These are phyloP conservation scores for Plectrocnemia conspersa DNA, from an alignment of 1,140 invertebrate genomes.

Conservation along the genomic window DNA sequence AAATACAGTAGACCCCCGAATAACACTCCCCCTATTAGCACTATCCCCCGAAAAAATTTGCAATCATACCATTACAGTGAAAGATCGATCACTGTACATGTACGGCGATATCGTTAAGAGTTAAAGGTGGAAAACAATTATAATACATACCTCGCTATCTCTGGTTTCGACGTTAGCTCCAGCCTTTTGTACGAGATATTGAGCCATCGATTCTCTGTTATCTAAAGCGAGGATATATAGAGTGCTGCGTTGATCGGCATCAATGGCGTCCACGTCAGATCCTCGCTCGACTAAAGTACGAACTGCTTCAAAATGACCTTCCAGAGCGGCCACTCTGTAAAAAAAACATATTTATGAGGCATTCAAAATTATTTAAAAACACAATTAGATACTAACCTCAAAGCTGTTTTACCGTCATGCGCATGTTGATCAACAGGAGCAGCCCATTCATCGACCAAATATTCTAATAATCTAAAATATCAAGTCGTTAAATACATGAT, in stretches of 20 bases:
- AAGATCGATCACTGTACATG: too few species aligned
- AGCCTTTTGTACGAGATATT: slow-evolving; percentile 72
- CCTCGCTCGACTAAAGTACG: slow-evolving; percentile 66
- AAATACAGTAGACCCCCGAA: too few species aligned
- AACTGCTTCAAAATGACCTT: slow-evolving; percentile 82
- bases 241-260: slow-evolving; percentile 88
- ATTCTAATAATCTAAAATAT: slow-evolving; percentile 55
- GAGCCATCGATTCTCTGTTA: slow-evolving; percentile 80
- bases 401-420: slow-evolving; percentile 89
- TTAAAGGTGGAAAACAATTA: too few species aligned
- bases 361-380: slow-evolving; percentile 8
- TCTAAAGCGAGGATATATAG: slow-evolving; percentile 89
- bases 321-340: slow-evolving; percentile 71
- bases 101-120: too few species aligned
- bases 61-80: neutral
- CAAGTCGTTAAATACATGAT: neutral
- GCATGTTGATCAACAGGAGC: slow-evolving; percentile 84
- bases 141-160: slow-evolving; percentile 72
- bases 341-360: slow-evolving; percentile 20
- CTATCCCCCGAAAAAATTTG: slow-evolving; percentile 1
- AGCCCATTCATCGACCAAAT: slow-evolving; percentile 67
- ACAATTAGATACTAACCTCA: slow-evolving; percentile 55
- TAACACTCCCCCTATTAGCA: too few species aligned
- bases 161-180: slow-evolving; percentile 79
- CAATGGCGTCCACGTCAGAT: slow-evolving; percentile 84